A percentile compares a stretch with the other conserved stretches of the same genome.
These are phyloP conservation scores for Oncopeltus fasciatus DNA, from an alignment of 1,140 invertebrate genomes.

Conservation along the genomic window DNA sequence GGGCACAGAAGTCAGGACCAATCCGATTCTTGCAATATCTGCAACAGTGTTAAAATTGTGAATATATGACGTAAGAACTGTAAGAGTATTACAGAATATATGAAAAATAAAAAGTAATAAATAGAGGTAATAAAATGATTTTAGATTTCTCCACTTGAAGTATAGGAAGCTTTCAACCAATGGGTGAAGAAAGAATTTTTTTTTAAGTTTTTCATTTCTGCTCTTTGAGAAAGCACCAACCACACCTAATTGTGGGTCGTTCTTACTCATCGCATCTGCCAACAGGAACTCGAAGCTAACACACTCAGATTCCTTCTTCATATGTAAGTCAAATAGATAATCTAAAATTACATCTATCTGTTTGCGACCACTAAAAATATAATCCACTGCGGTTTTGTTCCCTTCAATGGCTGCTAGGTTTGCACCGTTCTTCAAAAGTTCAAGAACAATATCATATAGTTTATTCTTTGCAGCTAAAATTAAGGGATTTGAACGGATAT, in stretches of 20 bases:
- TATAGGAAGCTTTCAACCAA: slow-evolving; percentile 33
- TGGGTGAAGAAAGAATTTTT: slow-evolving; percentile 34
- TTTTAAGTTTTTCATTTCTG: slow-evolving; percentile 32
- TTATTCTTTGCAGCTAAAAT: not conserved
- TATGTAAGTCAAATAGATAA: not conserved
- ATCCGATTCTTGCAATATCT: no score
- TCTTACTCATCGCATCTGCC: not conserved
- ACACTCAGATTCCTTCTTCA: no score
- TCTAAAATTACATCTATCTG: not conserved
- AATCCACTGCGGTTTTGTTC: not conserved
- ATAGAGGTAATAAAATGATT: slow-evolving; percentile 30
- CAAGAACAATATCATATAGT: not conserved
- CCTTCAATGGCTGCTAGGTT: not conserved
- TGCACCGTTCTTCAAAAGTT: not conserved
- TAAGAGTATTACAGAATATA: no score
- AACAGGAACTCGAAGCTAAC: not conserved
- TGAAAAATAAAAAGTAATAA: no score
- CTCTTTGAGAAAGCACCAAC: slow-evolving; percentile 35
- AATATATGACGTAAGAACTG: no score
- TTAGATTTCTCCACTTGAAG: slow-evolving; percentile 33
- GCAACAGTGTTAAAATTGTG: no score
- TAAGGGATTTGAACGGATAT: not conserved
- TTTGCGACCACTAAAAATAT: not conserved
- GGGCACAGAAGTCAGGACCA: no score
- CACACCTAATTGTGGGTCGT: slow-evolving; percentile 31